Conservation (phyloP, 92 coral and sea anemone species). For the Porites divaricata region DNA sequence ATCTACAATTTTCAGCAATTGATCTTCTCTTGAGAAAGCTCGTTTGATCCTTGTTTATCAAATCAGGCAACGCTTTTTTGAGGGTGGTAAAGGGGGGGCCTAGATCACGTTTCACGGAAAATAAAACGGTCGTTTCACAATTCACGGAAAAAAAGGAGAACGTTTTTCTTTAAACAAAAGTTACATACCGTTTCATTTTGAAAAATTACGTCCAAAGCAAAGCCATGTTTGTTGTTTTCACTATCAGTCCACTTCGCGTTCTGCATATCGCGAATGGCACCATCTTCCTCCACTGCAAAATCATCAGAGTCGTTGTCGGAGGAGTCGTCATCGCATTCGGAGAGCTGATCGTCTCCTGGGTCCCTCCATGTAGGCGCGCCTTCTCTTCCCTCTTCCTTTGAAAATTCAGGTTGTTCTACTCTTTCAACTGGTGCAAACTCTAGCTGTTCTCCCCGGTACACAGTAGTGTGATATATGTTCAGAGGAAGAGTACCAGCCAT, state of each 20-base stretch:
- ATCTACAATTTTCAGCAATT: too few relatives aligned
- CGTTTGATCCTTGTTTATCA: too few relatives aligned
- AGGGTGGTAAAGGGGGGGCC: not conserved
- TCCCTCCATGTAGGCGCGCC: slow-evolving; percentile 5
- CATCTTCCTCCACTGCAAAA: slow-evolving; percentile 13
- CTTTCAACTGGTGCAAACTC: slow-evolving; percentile 28
- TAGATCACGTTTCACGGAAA: slow-evolving; percentile 36
- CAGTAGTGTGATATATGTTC: slow-evolving; percentile 42
- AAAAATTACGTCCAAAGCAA: slow-evolving; percentile 37
- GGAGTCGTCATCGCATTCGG: slow-evolving; percentile 23
- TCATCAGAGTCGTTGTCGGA: slow-evolving; percentile 11
- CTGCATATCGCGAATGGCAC: not conserved
- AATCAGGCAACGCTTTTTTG: too few relatives aligned
- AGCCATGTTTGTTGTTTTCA: slow-evolving; percentile 23
- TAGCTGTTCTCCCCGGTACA: slow-evolving; percentile 18
- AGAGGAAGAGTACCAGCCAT: slow-evolving; percentile 50
- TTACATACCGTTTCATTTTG: not conserved
- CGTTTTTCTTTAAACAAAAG: not conserved
- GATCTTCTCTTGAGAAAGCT: too few relatives aligned
- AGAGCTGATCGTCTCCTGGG: slow-evolving; percentile 14
- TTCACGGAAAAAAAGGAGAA: slow-evolving; percentile 13
- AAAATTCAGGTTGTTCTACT: slow-evolving; percentile 11
- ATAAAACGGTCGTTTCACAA: slow-evolving; percentile 17
- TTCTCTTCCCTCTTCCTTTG: slow-evolving; percentile 11
- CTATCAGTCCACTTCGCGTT: slow-evolving; percentile 40